A percentile compares a stretch with the other conserved stretches of the same genome.
Conservation (phyloP, 2,113 vertebrate genomes). For the Probosciger aterrimus region DNA sequence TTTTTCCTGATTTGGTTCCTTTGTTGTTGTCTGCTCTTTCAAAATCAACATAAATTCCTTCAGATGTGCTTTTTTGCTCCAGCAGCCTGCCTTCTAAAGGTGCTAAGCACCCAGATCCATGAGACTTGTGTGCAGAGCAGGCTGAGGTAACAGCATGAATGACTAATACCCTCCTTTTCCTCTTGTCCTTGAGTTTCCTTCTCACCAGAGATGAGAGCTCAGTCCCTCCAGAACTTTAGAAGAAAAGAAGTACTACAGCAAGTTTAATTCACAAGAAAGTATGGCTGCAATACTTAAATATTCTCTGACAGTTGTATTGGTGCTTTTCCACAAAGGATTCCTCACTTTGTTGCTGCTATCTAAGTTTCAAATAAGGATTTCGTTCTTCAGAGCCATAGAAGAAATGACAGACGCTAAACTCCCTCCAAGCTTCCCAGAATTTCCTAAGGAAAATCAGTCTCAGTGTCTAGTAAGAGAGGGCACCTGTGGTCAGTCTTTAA, state of each 20-base stretch:
- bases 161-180: constrained; percentile 34
- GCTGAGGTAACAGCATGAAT: constrained; percentile 7
- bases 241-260: not conserved
- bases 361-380: not conserved
- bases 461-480: not conserved
- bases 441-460: not conserved
- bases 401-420: not conserved
- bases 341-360: not conserved
- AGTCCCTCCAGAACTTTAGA: not conserved
- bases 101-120: not conserved
- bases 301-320: not conserved
- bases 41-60: constrained; percentile 56
- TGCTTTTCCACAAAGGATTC: not conserved
- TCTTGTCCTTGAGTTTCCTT: constrained; percentile 22
- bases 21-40: constrained; percentile 65
- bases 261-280: not conserved
- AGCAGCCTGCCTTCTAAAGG: constrained; percentile 13
- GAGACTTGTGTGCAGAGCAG: not conserved
- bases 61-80: constrained; percentile 46
- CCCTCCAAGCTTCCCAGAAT: not conserved
- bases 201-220: not conserved
- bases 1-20: constrained; percentile 57
- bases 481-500: not conserved
- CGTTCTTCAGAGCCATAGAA: not conserved
- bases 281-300: not conserved